Percentiles rank a stretch among this genome's conserved stretches.
These are phyloP conservation scores for Anser cygnoides DNA, from an alignment of 2,113 vertebrate species.

Conservation along the genomic window DNA sequence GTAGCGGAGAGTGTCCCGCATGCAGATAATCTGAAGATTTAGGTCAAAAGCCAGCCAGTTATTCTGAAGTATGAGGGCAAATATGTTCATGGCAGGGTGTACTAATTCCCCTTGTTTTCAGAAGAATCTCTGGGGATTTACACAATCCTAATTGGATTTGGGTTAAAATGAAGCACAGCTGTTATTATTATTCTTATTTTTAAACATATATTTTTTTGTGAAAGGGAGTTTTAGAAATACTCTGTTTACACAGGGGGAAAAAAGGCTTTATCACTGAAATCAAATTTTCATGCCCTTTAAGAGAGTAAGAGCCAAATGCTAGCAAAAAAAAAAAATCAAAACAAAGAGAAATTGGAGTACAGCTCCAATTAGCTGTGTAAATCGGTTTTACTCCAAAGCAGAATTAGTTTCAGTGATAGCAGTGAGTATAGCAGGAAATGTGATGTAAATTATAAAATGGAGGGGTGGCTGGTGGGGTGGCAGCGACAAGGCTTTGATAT, in stretches of 20 bases:
- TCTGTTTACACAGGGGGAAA: neutral
- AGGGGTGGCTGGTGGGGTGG: neutral
- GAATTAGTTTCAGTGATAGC: neutral
- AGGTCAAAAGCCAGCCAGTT: conserved; percentile 71
- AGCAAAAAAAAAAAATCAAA: neutral
- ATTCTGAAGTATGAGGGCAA: conserved; percentile 33
- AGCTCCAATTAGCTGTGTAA: neutral
- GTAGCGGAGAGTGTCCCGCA: neutral
- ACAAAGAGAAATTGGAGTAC: neutral
- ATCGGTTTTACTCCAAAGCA: neutral
- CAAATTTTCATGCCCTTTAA: neutral
- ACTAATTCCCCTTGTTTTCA: neutral
- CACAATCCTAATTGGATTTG: conserved; percentile 40
- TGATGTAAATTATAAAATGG: conserved; percentile 18
- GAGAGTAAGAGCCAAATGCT: neutral
- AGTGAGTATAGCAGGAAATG: neutral
- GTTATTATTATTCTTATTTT: neutral
- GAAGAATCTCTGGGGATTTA: conserved; percentile 3
- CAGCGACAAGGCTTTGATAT: neutral
- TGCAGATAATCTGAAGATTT: conserved; percentile 28
- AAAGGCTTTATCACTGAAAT: neutral
- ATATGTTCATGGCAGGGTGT: conserved; percentile 27
- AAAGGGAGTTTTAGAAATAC: neutral
- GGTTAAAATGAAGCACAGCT: neutral
- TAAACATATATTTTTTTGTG: neutral